phyloP scores from a whole-genome alignment of 2,888 invertebrate genomes.

The Sarcophaga variegata region DNA sequence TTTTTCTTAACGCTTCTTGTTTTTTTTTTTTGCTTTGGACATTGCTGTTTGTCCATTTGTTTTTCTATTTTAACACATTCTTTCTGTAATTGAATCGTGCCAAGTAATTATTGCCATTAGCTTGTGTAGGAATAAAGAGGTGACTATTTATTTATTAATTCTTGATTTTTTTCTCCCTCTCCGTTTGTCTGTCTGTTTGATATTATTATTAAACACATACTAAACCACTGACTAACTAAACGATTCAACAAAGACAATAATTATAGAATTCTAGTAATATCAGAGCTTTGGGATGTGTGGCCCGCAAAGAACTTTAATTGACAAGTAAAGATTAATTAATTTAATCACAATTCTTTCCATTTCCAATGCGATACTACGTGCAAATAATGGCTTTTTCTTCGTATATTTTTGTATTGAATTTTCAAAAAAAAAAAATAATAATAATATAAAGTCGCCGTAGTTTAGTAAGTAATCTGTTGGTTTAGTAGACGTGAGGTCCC shows the following conservation, averaged over 20 bases:
- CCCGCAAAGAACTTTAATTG: too few species aligned
- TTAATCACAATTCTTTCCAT: too few species aligned
- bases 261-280: too few species aligned
- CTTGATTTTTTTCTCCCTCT: slow-evolving; percentile 23
- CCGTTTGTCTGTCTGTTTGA: not conserved
- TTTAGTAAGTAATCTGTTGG: too few species aligned
- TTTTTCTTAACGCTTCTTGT: not conserved
- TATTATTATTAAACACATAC: slow-evolving; percentile 30
- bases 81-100: slow-evolving; percentile 56
- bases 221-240: slow-evolving; percentile 50
- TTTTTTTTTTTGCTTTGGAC: slow-evolving; percentile 14
- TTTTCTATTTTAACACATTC: slow-evolving; percentile 23
- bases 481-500: too few species aligned
- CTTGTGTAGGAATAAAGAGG: slow-evolving; percentile 53
- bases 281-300: too few species aligned
- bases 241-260: slow-evolving; percentile 20
- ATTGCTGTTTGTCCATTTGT: slow-evolving; percentile 1
- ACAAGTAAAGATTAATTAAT: too few species aligned
- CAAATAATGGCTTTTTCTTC: too few species aligned
- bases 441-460: too few species aligned
- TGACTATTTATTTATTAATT: slow-evolving; percentile 58
- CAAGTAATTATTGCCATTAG: slow-evolving; percentile 47
- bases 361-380: too few species aligned
- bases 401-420: too few species aligned
- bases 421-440: too few species aligned